A percentile compares a stretch with the other conserved stretches of the same genome.
phyloP scores from a whole-genome alignment of 1,140 invertebrate species.

The Dermatophagoides farinae region DNA sequence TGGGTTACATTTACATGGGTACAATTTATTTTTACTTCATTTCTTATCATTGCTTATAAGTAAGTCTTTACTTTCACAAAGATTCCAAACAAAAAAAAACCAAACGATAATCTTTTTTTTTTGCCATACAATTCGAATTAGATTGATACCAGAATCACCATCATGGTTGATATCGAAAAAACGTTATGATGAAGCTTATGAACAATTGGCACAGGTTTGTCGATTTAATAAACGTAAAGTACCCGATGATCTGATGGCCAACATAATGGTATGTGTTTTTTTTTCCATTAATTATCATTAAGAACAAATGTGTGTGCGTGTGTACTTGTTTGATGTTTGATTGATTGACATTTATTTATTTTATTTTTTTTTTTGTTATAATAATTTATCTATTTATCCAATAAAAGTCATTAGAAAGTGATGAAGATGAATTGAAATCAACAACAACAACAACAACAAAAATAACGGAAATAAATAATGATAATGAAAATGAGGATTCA shows the following conservation, averaged over 20 bases:
- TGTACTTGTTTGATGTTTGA: too few species aligned
- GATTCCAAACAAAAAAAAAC: neutral
- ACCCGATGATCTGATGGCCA: slow-evolving; percentile 14
- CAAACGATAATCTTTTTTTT: slow-evolving; percentile 1
- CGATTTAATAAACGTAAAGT: slow-evolving; percentile 21
- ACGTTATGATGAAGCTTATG: slow-evolving; percentile 26
- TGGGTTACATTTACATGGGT: slow-evolving; percentile 36
- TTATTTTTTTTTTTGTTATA: neutral
- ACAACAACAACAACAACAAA: too few species aligned
- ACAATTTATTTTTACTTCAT: slow-evolving; percentile 11
- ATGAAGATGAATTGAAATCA: neutral
- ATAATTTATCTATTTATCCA: neutral
- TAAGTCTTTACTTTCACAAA: slow-evolving; percentile 1
- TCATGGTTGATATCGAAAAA: slow-evolving; percentile 29
- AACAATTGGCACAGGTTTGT: slow-evolving; percentile 25
- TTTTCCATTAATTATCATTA: too few species aligned
- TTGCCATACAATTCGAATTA: neutral
- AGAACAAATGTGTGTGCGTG: too few species aligned
- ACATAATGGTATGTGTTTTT: slow-evolving; percentile 5
- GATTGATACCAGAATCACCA: slow-evolving; percentile 30
- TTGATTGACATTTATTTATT: too few species aligned
- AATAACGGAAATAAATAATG: too few species aligned
- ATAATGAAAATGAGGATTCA: slow-evolving; percentile 8
- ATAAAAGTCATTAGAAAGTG: neutral
- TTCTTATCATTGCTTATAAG: slow-evolving; percentile 13